phyloP scores from a whole-genome alignment of 2,113 vertebrate species.

The rabbit (Oryctolagus cuniculus) region mOryCun1.1 NC_091452.1:23178501-23179000 shows the following conservation, averaged over 20 bases:
- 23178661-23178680: constrained; percentile 7
- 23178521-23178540: constrained; percentile 26
- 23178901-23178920: constrained; percentile 58
- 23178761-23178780: constrained; percentile 68
- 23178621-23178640: constrained; percentile 70
- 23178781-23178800: constrained; percentile 72
- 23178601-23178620: constrained; percentile 57
- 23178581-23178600: constrained; percentile 61
- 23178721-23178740: constrained; percentile 77
- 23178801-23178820: constrained; percentile 64
- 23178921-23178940: constrained; percentile 60
- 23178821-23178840: constrained; percentile 38
- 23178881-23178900: constrained; percentile 53
- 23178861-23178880: constrained; percentile 59
- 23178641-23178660: constrained; percentile 67
- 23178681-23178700: constrained; percentile 63
- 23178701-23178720: constrained; percentile 75
- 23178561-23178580: constrained; percentile 67
- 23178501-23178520: neutral
- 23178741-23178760: constrained; percentile 60
- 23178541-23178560: constrained; percentile 54
- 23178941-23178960: constrained; percentile 64
- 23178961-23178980: constrained; percentile 51
- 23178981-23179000: neutral
- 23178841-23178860: constrained; percentile 48